A percentile compares a stretch with the other conserved stretches of the same genome.
Conservation (phyloP, 2,797 vertebrate species). For the Bucorvus abyssinicus region DNA sequence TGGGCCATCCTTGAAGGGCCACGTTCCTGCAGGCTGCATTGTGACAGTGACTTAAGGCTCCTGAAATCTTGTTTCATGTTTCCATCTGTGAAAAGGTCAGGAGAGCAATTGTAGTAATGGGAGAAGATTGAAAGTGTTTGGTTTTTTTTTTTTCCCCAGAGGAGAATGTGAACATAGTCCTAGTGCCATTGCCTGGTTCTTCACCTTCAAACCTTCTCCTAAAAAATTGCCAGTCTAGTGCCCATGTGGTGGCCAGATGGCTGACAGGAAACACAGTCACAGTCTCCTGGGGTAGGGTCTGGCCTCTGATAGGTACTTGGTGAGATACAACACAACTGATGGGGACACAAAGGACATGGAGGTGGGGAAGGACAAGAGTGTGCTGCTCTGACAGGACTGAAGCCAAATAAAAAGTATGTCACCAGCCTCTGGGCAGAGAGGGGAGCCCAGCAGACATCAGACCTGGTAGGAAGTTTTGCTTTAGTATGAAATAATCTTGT, state of each 20-base stretch:
- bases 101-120: background rate
- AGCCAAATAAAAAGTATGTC: constrained; percentile 73
- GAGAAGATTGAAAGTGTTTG: background rate
- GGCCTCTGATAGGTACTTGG: constrained; percentile 71
- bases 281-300: constrained; percentile 72
- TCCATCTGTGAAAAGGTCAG: background rate
- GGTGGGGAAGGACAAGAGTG: constrained; percentile 63
- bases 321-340: constrained; percentile 74
- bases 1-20: background rate
- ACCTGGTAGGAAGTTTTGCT: background rate
- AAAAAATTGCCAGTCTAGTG: constrained; percentile 70
- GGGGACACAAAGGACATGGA: constrained; percentile 63
- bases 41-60: background rate
- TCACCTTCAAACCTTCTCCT: background rate
- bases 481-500: background rate
- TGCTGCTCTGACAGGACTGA: constrained; percentile 68
- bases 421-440: constrained; percentile 77
- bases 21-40: background rate
- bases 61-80: background rate
- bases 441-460: constrained; percentile 35
- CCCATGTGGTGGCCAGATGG: constrained; percentile 71
- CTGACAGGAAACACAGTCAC: constrained; percentile 73
- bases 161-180: background rate
- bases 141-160: background rate
- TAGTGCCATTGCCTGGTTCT: background rate